Evolutionary conservation across 2,113 vertebrate species (phyloP), one percentile per base, ranked within the genome.

Genomic region (Sialia sialis): DNA sequence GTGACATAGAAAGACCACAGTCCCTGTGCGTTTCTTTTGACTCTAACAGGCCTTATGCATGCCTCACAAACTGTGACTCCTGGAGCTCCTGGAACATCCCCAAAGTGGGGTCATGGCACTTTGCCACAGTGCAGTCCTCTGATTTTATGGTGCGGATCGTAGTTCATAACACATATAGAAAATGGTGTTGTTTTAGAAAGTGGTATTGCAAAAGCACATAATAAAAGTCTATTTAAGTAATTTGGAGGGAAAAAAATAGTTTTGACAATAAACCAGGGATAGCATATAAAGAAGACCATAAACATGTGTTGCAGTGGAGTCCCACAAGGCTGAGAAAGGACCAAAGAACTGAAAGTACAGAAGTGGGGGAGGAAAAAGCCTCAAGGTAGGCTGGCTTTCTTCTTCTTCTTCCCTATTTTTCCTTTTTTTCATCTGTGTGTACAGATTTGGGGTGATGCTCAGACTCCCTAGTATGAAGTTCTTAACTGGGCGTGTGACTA

Each of bases 81-180:
- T 2, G 3, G 59, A 67, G 82, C 59, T 92, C 72, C 93, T 95
- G 95, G 95, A 96, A 94, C 82, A 81, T 90, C 91, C 93, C 93
- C 95, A 96, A 96, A 96, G 94, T 96, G 96, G 95, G 87, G 96
- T 95, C 93, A 95, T 97, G 95, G 95, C 95, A 70, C 83, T 93
- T 95, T 90, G 96, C 95, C 95, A 97, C 79, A 56, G 74, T 41
- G 46, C 90, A 95, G 87, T 94, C 91, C 72, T 95, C 87, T 78
- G 48, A 78, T 95, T 97, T 96, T 96, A 95, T 93, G 84, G 72
- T 86, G 75, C 20, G 0, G 74, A 87, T 88, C 17, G 1, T 93
- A 83, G 91, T 81, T 79, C 92, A 29, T 88, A 84, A 77, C 80
- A 60, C 90, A 18, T 92, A 91, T 78, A 95, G 96, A 93, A 94